A percentile compares a stretch with the other conserved stretches of the same genome.
Evolutionary conservation across 2,113 vertebrate species (phyloP).

Genomic region (Epinephelus cyanopodus): DNA sequence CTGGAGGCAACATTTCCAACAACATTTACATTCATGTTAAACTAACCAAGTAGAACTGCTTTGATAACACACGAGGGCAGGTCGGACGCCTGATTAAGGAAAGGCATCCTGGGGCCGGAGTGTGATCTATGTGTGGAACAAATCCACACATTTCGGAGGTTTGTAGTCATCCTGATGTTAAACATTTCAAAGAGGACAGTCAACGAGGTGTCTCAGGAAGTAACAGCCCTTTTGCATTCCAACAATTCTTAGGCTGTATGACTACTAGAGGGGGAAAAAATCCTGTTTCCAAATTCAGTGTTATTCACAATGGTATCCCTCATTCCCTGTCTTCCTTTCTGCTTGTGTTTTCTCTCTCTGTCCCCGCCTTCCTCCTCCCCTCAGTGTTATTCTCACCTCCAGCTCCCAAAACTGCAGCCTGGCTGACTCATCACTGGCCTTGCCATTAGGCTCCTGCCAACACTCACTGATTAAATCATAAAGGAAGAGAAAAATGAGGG

Average conservation of each 20-base stretch:
- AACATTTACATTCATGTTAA: slow-evolving; percentile 46
- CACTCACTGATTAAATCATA: slow-evolving; percentile 84
- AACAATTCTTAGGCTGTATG: slow-evolving; percentile 32
- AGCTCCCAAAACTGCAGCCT: slow-evolving; percentile 82
- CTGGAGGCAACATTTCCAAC: slow-evolving; percentile 33
- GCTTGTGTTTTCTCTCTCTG: slow-evolving; percentile 67
- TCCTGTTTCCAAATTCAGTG: slow-evolving; percentile 42
- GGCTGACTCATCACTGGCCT: slow-evolving; percentile 84
- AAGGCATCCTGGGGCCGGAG: slow-evolving; percentile 56
- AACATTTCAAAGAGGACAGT: slow-evolving; percentile 64
- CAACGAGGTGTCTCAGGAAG: slow-evolving; percentile 45
- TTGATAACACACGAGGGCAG: slow-evolving; percentile 25
- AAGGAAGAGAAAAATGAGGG: slow-evolving; percentile 71
- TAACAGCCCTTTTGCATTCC: slow-evolving; percentile 48
- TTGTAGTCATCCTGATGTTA: slow-evolving; percentile 53
- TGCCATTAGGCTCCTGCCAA: slow-evolving; percentile 83
- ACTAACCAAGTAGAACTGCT: slow-evolving; percentile 9
- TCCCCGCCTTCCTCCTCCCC: slow-evolving; percentile 69
- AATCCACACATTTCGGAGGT: slow-evolving; percentile 56
- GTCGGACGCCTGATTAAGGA: slow-evolving; percentile 49
- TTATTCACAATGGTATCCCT: slow-evolving; percentile 57
- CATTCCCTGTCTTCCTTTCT: slow-evolving; percentile 49
- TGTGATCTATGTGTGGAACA: slow-evolving; percentile 65
- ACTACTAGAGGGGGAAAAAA: slow-evolving; percentile 7
- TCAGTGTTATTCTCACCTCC: slow-evolving; percentile 83